Conservation (phyloP, 2,888 invertebrate genomes). For the Morpho helenor region DNA sequence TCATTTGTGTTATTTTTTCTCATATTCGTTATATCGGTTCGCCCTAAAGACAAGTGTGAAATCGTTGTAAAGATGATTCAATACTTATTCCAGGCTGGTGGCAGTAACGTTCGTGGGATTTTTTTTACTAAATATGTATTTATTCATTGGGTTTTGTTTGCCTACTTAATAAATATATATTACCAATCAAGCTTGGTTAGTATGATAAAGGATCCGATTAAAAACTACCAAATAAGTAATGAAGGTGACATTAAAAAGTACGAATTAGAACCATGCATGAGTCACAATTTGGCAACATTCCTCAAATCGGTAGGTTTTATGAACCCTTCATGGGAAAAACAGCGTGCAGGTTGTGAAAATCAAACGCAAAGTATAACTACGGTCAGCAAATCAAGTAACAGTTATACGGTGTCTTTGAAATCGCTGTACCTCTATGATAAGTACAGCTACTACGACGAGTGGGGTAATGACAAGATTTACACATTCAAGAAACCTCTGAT, state of each 20-base stretch:
- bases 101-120: conserved; percentile 29
- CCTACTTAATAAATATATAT: conserved; percentile 40
- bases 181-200: conserved; percentile 46
- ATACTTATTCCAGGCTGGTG: conserved; percentile 35
- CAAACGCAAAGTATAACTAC: conserved; percentile 29
- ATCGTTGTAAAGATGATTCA: conserved; percentile 39
- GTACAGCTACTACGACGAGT: conserved; percentile 11
- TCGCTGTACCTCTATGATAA: conserved; percentile 11
- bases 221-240: conserved; percentile 42
- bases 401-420: conserved; percentile 16
- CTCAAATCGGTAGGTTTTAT: conserved; percentile 5
- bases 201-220: conserved; percentile 37
- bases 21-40: conserved; percentile 30
- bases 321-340: neutral
- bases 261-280: conserved; percentile 44
- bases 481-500: conserved; percentile 34
- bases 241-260: conserved; percentile 32
- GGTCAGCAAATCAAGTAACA: conserved; percentile 25
- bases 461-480: conserved; percentile 22
- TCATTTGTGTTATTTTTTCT: conserved; percentile 33
- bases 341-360: conserved; percentile 1
- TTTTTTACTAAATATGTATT: conserved; percentile 32
- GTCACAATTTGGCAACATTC: conserved; percentile 31
- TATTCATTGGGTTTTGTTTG: conserved; percentile 46
- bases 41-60: conserved; percentile 31